Conservation (phyloP, 1,140 invertebrate species). For the Xylocopa sonorina region DNA sequence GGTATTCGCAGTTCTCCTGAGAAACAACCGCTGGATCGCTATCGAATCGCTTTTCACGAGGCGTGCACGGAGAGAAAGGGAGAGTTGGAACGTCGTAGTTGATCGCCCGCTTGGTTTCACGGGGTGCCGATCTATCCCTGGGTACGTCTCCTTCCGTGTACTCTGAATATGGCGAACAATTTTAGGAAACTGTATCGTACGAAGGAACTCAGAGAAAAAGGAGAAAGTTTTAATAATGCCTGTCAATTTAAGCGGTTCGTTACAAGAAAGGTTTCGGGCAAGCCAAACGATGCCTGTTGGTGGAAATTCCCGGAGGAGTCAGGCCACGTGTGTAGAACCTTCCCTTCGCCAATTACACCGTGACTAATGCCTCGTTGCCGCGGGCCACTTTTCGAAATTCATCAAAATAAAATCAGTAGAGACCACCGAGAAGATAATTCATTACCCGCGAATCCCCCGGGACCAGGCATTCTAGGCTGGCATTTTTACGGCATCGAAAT, state of each 20-base stretch:
- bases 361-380: constrained; percentile 76
- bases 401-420: constrained; percentile 75
- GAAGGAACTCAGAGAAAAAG: not conserved
- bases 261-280: too few species aligned
- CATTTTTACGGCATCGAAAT: constrained; percentile 49
- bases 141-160: constrained; percentile 36
- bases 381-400: constrained; percentile 76
- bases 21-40: constrained; percentile 54
- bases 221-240: constrained; percentile 17
- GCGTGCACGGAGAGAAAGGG: not conserved
- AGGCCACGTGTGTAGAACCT: constrained; percentile 27
- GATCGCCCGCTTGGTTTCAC: constrained; percentile 35
- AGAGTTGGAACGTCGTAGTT: constrained; percentile 18
- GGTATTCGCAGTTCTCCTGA: constrained; percentile 17
- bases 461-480: constrained; percentile 22
- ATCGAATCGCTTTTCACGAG: constrained; percentile 59
- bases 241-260: constrained; percentile 17
- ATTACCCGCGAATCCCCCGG: constrained; percentile 43
- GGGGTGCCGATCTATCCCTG: constrained; percentile 28
- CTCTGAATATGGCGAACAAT: constrained; percentile 41
- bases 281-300: not conserved
- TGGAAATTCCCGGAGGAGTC: constrained; percentile 42
- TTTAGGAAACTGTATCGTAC: not conserved
- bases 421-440: constrained; percentile 71
- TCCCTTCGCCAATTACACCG: constrained; percentile 74